Evolutionary conservation across 2,888 invertebrate species (phyloP), one percentile per base, ranked within the genome.

Genomic region (Zygothrica quintamaculata): DNA sequence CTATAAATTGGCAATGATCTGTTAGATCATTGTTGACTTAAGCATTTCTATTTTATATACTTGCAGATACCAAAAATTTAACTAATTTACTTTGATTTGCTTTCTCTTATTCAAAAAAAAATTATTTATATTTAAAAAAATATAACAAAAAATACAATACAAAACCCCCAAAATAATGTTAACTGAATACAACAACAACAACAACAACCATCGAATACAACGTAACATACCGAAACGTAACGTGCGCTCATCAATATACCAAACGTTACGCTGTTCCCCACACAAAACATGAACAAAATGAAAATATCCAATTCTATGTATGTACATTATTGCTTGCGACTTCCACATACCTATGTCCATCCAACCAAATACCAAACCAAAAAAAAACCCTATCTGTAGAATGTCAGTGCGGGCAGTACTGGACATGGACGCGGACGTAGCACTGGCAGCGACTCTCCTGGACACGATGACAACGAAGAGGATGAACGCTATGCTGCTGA

Each of bases 71-170:
- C 84, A 84, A 81, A 81, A 82, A 84, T 84, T 87, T 88, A 89
- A 88, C 89, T 89, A 89, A 89, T 89, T 85, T 85, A 84, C 88
- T 89, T 88, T 89, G 86, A 89, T 89, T 89, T 88, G 86, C 88
- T 89, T 89, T 89, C 85, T 89, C 88, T 89, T 89, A 88, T 88
- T 88, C 85, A 88, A 88, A 82, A 77, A 70, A 80, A 65, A 65
- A 77, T n/a, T n/a, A n/a, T n/a, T n/a, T n/a, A n/a, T n/a, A n/a
- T n/a, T n/a, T n/a, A n/a, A n/a, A n/a, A n/a, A n/a, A n/a, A n/a
- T n/a, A 80, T 64, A 65, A 75, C 47, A 22, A 62, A 55, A 66
- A 64, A 61, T 52, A 51, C 56, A 60, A 51, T 46, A 29, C 31
- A 61, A 57, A 71, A 61, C 65, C 52, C 65, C 33, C 52, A 61